Base-by-base conservation (phyloP, 2,113 vertebrate genomes). In the Electrona antarctica region DNA sequence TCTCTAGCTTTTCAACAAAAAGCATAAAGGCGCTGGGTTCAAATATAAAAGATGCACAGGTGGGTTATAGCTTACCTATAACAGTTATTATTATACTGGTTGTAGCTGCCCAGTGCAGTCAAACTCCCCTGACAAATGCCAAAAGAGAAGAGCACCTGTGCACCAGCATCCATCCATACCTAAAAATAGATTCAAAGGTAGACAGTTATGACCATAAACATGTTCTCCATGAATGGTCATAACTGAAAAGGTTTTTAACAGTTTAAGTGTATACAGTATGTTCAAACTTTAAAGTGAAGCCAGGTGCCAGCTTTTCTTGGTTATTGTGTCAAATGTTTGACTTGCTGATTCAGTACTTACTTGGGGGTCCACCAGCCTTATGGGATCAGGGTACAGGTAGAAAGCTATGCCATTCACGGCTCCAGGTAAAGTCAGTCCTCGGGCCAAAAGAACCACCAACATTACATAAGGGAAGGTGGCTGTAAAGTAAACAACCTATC, bases 401-500 rank as follows among this genome's bases (percentile, higher is more conserved):
- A 96, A 98, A 49, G 89, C 46, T 62, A 98, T 79, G 0, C 96
- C 96, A 7, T 96, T 74, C 0, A 81, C 88, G 46, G 96, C 96
- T 54, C 96, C 96, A 0, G 95, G 96, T 21, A 97, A 91, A 0
- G 94, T 95, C 67, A 95, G 76, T 1, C 96, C 96, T 60, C 96
- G 93, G n/a, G 90, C 78, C 79, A 98, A 83, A 5, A 98, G 89
- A 71, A 95, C 87, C 13, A 95, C 12, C 8, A 98, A 82, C 95
- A 96, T 97, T 77, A 94, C 4, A 0, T 98, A 98, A 0, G 96
- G 96, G 63, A 98, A 98, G 0, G 95, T 97, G 70, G 96, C 96
- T 1, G 96, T 97, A 84, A 98, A 96, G 70, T 97, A 97, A 69
- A 98, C 96, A 0, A 98, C 96, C 96, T 98, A 89, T 41, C 21